A percentile compares a stretch with the other conserved stretches of the same genome.
These are phyloP conservation scores for Bombycilla garrulus DNA, from an alignment of 2,113 vertebrate genomes.

Conservation along the genomic window DNA sequence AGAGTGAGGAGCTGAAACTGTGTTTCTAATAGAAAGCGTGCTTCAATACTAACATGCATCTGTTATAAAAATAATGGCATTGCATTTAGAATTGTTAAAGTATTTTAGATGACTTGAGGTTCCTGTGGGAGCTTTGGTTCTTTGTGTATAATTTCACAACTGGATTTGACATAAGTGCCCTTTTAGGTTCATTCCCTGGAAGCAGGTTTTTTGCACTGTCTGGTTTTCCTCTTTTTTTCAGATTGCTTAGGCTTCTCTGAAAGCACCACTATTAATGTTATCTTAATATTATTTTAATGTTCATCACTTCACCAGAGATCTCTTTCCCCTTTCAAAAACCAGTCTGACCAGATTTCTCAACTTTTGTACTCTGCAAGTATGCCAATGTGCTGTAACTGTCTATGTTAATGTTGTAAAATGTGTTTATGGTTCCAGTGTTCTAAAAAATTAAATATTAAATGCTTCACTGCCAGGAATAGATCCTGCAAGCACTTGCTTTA, in stretches of 20 bases:
- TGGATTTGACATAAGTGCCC: not conserved
- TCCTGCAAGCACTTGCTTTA: not conserved
- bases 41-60: not conserved
- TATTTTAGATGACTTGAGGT: not conserved
- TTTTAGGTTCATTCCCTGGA: not conserved
- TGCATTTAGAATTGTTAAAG: not conserved
- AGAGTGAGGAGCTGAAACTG: not conserved
- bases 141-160: slow-evolving; percentile 1
- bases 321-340: slow-evolving; percentile 18
- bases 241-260: not conserved
- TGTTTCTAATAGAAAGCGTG: slow-evolving; percentile 9
- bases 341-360: slow-evolving; percentile 47
- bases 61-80: not conserved
- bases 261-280: slow-evolving; percentile 10
- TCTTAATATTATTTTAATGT: slow-evolving; percentile 40
- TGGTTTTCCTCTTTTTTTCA: not conserved
- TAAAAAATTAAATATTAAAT: not conserved
- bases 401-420: not conserved
- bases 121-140: not conserved
- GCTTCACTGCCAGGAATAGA: not conserved
- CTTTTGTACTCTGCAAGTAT: not conserved
- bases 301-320: slow-evolving; percentile 20
- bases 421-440: not conserved
- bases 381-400: not conserved
- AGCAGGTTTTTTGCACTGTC: not conserved